phyloP scores from a whole-genome alignment of 2,797 vertebrate species.

The Kryptolebias ocellatus region DNA sequence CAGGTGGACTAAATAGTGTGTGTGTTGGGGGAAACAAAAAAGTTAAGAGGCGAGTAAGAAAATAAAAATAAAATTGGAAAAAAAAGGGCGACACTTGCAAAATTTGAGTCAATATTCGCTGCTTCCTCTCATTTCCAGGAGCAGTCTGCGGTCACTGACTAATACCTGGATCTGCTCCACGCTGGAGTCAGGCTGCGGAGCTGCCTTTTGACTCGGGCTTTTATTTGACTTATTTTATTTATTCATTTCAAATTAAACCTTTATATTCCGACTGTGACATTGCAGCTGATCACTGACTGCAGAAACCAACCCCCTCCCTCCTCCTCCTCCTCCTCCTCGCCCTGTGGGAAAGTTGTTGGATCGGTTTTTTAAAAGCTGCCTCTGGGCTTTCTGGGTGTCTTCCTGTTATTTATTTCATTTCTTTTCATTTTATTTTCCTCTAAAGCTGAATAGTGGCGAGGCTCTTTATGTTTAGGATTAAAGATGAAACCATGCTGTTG shows the following conservation, averaged over 20 bases:
- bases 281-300: slow-evolving; percentile 5
- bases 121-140: slow-evolving; percentile 22
- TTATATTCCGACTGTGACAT: slow-evolving; percentile 5
- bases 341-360: not conserved
- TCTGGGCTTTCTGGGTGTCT: not conserved
- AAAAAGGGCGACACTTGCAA: not conserved
- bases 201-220: not conserved
- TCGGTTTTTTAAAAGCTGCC: slow-evolving; percentile 11
- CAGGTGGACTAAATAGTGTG: slow-evolving; percentile 30
- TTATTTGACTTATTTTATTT: too few relatives aligned
- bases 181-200: slow-evolving; percentile 4
- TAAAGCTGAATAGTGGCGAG: too few relatives aligned
- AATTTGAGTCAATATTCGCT: slow-evolving; percentile 30
- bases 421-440: not conserved
- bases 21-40: too few relatives aligned
- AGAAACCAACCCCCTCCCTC: slow-evolving; percentile 3
- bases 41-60: too few relatives aligned
- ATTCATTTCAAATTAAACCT: slow-evolving; percentile 27
- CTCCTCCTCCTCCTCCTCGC: slow-evolving; percentile 4
- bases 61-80: not conserved
- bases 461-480: not conserved
- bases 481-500: slow-evolving; percentile 15
- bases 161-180: slow-evolving; percentile 30
- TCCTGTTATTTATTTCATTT: not conserved
- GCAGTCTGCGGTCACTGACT: slow-evolving; percentile 25